phyloP scores from a whole-genome alignment of 2,113 vertebrate species.

The Elephas maximus region DNA sequence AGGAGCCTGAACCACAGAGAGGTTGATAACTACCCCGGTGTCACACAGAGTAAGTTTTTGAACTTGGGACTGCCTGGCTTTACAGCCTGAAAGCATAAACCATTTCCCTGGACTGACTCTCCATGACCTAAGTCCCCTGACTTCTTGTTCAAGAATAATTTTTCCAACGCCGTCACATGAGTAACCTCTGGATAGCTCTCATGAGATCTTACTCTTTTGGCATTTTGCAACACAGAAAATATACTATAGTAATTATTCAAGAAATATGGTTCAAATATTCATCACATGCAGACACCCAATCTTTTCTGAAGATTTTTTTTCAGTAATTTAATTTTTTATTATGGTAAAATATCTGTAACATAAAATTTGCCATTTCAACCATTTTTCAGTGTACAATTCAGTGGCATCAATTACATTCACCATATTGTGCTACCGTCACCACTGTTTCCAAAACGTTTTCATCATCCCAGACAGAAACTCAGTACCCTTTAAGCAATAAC shows the following conservation, averaged over 20 bases:
- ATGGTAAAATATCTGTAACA: too few species aligned
- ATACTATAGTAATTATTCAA: not conserved
- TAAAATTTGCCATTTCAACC: too few species aligned
- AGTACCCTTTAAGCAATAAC: too few species aligned
- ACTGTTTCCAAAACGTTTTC: too few species aligned
- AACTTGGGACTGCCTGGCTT: not conserved
- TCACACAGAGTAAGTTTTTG: not conserved
- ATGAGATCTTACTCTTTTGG: not conserved
- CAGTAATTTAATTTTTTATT: too few species aligned
- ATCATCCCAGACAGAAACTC: too few species aligned
- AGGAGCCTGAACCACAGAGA: not conserved
- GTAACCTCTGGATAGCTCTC: not conserved
- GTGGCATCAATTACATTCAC: too few species aligned
- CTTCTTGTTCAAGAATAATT: not conserved
- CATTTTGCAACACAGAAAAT: conserved; percentile 43
- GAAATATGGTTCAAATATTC: not conserved
- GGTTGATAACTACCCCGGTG: not conserved
- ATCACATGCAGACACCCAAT: not conserved
- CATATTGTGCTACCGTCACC: too few species aligned
- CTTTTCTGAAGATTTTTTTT: not conserved
- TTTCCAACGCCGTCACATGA: not conserved
- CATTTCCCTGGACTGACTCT: not conserved
- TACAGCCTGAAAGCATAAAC: not conserved
- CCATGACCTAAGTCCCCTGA: not conserved
- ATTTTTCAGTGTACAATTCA: too few species aligned